Evolutionary conservation across 1,140 invertebrate species (phyloP).

Genomic region (Caerostris extrusa): DNA sequence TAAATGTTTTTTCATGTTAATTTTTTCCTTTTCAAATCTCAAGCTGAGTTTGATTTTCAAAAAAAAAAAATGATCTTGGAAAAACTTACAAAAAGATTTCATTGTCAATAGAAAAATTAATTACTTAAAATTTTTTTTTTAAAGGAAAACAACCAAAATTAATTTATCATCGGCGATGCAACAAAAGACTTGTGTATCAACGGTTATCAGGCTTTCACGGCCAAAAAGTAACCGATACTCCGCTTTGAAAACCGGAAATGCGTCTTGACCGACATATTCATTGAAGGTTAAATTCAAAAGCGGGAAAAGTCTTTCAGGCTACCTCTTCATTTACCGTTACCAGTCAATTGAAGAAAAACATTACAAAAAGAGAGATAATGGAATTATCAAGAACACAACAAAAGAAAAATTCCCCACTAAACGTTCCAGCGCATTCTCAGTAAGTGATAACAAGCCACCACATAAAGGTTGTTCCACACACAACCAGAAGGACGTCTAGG

Average conservation of each 20-base stretch:
- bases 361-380: conserved; percentile 50
- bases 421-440: neutral
- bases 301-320: conserved; percentile 23
- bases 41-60: too few species aligned
- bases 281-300: conserved; percentile 52
- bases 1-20: too few species aligned
- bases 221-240: neutral
- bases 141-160: neutral
- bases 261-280: conserved; percentile 37
- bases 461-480: neutral
- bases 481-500: conserved; percentile 34
- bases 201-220: conserved; percentile 44
- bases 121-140: neutral
- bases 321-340: conserved; percentile 46
- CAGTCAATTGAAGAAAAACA: conserved; percentile 31
- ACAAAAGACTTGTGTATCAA: neutral
- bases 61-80: too few species aligned
- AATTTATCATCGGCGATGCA: neutral
- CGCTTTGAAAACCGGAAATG: conserved; percentile 16
- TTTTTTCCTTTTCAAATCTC: too few species aligned
- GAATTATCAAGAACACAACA: conserved; percentile 45
- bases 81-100: neutral
- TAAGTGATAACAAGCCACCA: conserved; percentile 17
- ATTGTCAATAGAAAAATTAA: neutral
- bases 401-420: conserved; percentile 22